Evolutionary conservation across 1,140 invertebrate genomes (phyloP).

Genomic region (Oncopeltus fasciatus): DNA sequence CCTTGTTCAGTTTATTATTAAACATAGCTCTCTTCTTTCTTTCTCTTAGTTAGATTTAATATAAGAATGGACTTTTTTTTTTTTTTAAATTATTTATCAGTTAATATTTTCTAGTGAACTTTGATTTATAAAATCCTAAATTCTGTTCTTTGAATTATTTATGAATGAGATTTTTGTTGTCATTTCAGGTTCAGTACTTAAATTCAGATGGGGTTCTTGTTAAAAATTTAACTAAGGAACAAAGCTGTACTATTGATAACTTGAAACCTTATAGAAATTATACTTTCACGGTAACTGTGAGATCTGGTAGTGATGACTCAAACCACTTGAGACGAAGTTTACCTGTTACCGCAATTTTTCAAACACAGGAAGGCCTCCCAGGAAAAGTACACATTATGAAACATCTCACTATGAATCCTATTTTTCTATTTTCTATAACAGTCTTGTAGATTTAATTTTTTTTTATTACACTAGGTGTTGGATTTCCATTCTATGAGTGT

Average conservation of each 20-base stretch:
- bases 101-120: too few relatives aligned
- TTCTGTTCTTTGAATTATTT: too few relatives aligned
- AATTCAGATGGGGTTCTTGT: slow-evolving; percentile 48
- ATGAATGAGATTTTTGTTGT: too few relatives aligned
- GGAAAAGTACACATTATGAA: slow-evolving; percentile 37
- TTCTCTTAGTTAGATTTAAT: too few relatives aligned
- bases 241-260: slow-evolving; percentile 52
- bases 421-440: not conserved
- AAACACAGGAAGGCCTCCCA: slow-evolving; percentile 68
- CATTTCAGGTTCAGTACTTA: slow-evolving; percentile 52
- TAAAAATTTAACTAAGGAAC: slow-evolving; percentile 54
- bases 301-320: slow-evolving; percentile 64
- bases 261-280: slow-evolving; percentile 74
- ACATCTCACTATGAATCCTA: not conserved
- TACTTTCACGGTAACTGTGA: slow-evolving; percentile 74
- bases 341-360: slow-evolving; percentile 63
- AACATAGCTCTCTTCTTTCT: too few relatives aligned
- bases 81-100: too few relatives aligned
- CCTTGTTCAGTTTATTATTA: too few relatives aligned
- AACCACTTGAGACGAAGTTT: slow-evolving; percentile 55
- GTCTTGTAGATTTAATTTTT: too few relatives aligned
- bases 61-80: too few relatives aligned
- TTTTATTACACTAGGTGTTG: too few relatives aligned
- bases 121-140: too few relatives aligned
- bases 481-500: slow-evolving; percentile 62